Evolutionary conservation across 2,888 invertebrate genomes (phyloP).

Genomic region (Stenurella melanura): DNA sequence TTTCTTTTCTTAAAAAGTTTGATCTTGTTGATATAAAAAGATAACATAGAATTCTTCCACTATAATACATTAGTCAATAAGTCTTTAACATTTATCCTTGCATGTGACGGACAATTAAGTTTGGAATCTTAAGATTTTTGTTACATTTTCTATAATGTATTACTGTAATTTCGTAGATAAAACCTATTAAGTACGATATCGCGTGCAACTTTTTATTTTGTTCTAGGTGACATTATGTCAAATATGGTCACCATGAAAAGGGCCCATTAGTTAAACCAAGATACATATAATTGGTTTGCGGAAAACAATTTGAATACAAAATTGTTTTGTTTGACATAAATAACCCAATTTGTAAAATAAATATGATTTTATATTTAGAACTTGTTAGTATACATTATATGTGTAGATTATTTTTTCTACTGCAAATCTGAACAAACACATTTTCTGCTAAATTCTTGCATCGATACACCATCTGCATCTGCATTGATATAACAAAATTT

Average conservation of each 20-base stretch:
- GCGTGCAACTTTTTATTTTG: neutral
- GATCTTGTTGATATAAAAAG: neutral
- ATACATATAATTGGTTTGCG: neutral
- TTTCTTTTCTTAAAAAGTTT: neutral
- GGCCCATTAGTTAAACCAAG: neutral
- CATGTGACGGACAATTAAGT: neutral
- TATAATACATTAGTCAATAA: neutral
- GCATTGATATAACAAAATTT: no score
- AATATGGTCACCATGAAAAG: neutral
- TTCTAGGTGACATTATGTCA: neutral
- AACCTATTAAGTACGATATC: neutral
- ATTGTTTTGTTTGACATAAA: neutral
- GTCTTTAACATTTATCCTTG: neutral
- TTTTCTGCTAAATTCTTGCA: no score
- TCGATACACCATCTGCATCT: no score
- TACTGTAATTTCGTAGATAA: neutral
- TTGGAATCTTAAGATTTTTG: neutral
- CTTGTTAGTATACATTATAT: no score
- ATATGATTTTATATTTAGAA: neutral
- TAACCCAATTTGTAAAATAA: neutral
- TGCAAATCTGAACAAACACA: neutral
- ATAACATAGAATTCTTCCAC: no score
- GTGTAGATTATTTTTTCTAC: neutral
- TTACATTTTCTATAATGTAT: slow-evolving; percentile 7
- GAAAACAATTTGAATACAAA: no score